phyloP scores from a whole-genome alignment of 2,888 invertebrate genomes.

The Protophormia terraenovae region DNA sequence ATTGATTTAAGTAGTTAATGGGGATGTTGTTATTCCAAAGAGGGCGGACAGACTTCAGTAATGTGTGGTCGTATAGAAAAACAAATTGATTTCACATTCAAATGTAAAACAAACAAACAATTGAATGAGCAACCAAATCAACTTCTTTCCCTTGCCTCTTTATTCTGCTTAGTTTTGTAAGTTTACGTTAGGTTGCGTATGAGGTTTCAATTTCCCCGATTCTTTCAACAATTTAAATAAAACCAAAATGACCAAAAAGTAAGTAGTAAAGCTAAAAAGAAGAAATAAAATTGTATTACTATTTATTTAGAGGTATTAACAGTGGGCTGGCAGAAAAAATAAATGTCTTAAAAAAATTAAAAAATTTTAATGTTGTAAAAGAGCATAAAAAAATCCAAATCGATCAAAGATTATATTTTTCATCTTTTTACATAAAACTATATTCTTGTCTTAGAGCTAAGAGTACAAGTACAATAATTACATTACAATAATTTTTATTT shows the following conservation, averaged over 20 bases:
- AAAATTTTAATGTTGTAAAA: not conserved
- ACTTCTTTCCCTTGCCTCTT: not conserved
- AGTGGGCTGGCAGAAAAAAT: not conserved
- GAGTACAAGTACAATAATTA: no score
- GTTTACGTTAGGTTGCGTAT: not conserved
- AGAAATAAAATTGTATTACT: not conserved
- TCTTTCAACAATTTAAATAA: conserved; percentile 46
- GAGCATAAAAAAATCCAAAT: no score
- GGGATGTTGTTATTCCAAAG: not conserved
- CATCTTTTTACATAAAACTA: no score
- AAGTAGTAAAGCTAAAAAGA: not conserved
- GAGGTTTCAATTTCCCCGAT: conserved; percentile 34
- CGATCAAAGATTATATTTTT: no score
- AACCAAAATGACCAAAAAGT: conserved; percentile 39
- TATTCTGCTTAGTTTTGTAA: not conserved
- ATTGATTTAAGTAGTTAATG: conserved; percentile 19
- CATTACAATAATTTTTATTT: no score
- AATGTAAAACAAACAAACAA: conserved; percentile 44
- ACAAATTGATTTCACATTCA: conserved; percentile 62
- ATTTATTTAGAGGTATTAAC: not conserved
- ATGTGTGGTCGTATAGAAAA: conserved; percentile 42
- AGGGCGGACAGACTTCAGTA: not conserved
- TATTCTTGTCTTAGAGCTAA: no score
- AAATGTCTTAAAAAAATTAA: conserved; percentile 1
- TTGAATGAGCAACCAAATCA: conserved; percentile 32